Conservation (phyloP, 2,888 invertebrate genomes). For the Cryptops parisi region DNA sequence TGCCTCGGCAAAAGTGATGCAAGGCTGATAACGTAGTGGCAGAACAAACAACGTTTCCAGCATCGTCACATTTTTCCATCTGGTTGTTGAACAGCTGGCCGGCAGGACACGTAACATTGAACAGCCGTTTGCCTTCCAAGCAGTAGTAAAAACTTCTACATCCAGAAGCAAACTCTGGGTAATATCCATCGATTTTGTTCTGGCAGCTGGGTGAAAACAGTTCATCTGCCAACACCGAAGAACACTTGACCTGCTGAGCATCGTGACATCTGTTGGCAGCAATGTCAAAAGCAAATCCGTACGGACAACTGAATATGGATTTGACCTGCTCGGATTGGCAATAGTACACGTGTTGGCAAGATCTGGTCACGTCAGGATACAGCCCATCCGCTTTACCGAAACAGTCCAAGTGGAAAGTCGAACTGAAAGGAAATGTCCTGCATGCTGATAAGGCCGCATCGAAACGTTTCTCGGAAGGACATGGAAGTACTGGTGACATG, state of each 20-base stretch:
- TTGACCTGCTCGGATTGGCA: slow-evolving; percentile 34
- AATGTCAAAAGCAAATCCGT: slow-evolving; percentile 43
- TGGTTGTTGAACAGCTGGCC: slow-evolving; percentile 36
- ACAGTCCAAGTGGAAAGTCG: slow-evolving; percentile 2
- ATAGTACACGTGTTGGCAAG: slow-evolving; percentile 40
- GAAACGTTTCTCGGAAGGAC: slow-evolving; percentile 1
- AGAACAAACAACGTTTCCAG: slow-evolving; percentile 11
- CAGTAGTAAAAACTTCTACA: slow-evolving; percentile 47
- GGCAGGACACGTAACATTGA: slow-evolving; percentile 40
- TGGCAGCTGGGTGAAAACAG: slow-evolving; percentile 31
- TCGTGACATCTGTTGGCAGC: slow-evolving; percentile 1
- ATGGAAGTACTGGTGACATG: not conserved
- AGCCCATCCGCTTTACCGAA: slow-evolving; percentile 37
- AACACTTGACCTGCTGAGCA: not conserved
- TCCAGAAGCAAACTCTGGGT: slow-evolving; percentile 39
- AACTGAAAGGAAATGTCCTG: slow-evolving; percentile 7
- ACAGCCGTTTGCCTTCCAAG: slow-evolving; percentile 38
- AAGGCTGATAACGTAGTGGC: not conserved
- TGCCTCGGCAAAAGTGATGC: slow-evolving; percentile 8
- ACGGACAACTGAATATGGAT: slow-evolving; percentile 37
- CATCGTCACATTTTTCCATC: slow-evolving; percentile 2
- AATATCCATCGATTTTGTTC: slow-evolving; percentile 38
- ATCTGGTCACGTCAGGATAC: slow-evolving; percentile 40
- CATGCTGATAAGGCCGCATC: slow-evolving; percentile 2
- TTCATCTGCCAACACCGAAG: not conserved